These are phyloP conservation scores for Eutolmus rufibarbis DNA, from an alignment of 2,888 invertebrate genomes.

Conservation along the genomic window DNA sequence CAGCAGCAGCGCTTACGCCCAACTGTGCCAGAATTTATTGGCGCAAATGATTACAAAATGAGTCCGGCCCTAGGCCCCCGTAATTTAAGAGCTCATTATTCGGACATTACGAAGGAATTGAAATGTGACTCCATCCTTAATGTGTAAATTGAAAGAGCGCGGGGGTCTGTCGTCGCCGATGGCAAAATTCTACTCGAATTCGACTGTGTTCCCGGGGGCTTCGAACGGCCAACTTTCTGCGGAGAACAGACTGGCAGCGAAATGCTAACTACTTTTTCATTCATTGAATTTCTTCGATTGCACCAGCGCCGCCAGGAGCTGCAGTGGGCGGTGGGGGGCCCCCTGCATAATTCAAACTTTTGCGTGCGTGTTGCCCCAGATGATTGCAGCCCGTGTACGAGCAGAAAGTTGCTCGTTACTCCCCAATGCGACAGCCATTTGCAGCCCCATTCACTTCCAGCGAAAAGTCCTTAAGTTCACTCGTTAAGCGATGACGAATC, in stretches of 20 bases:
- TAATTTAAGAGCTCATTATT: slow-evolving; percentile 25
- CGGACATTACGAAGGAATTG: slow-evolving; percentile 13
- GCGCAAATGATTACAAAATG: slow-evolving; percentile 1
- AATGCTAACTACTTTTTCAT: slow-evolving; percentile 11
- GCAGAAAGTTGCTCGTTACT: slow-evolving; percentile 22
- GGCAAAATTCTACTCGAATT: not conserved
- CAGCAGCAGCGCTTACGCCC: not conserved
- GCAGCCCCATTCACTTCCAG: not conserved
- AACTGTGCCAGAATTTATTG: slow-evolving; percentile 1
- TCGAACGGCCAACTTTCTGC: not conserved
- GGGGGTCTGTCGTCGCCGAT: not conserved
- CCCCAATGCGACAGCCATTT: not conserved
- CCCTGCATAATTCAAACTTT: slow-evolving; percentile 8
- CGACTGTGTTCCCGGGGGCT: not conserved
- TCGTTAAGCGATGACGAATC: slow-evolving; percentile 6
- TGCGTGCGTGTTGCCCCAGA: slow-evolving; percentile 19
- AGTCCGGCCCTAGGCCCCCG: not conserved
- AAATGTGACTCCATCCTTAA: slow-evolving; percentile 16
- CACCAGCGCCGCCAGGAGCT: not conserved
- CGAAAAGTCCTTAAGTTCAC: slow-evolving; percentile 16
- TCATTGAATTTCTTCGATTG: slow-evolving; percentile 28
- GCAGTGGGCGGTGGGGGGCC: not conserved
- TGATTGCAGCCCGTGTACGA: slow-evolving; percentile 1
- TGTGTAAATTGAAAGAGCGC: not conserved
- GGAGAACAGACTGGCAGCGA: not conserved